Evolutionary conservation across 2,113 vertebrate species (phyloP), one percentile per base, ranked within the genome.

Genomic region (Abramis brama): DNA sequence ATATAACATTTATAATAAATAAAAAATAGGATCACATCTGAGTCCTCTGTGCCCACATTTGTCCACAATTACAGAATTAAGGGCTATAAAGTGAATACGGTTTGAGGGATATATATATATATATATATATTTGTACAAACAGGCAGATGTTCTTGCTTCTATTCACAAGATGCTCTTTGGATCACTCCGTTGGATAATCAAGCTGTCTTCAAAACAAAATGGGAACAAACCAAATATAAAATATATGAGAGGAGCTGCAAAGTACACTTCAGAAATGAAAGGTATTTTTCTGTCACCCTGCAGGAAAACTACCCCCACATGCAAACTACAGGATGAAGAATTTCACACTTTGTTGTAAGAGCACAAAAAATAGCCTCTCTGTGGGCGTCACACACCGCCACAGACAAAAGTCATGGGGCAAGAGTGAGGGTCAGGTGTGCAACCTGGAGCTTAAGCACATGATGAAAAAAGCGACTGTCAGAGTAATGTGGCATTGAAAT

Each of bases 271-370:
- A 82, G 30, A 62, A 62, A 55, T 6, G 0, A 23, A n/a, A 47
- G 27, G 17, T 27, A 19, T 50, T 47, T 43, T 25, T 13, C 6
- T 9, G 7, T 25, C 33, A 76, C 60, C 74, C 57, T 45, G 79
- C 21, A 70, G 71, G 21, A 82, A 62, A 55, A 52, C 27, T 36
- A 45, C 62, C 30, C 45, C 33, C 21, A 70, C 74, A 60, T 60
- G 79, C 39, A 82, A 84, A 30, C 62, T 57, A 77, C 70, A 80
- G 55, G 82, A 75, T 50, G 75, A 27, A 81, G 19, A 86, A 88
- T 86, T 86, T 90, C 83, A 85, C 90, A 86, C 76, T 62, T 83
- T 33, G 60, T 43, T 30, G 75, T 81, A 25, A 79, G 71, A 70
- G 52, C 50, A 27, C 60, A 82, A 82, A 87, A 86, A 87, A 83